Percentiles rank a stretch among this genome's conserved stretches.
Conservation (phyloP, 2,797 vertebrate species). For the Epinephelus malabaricus region DNA sequence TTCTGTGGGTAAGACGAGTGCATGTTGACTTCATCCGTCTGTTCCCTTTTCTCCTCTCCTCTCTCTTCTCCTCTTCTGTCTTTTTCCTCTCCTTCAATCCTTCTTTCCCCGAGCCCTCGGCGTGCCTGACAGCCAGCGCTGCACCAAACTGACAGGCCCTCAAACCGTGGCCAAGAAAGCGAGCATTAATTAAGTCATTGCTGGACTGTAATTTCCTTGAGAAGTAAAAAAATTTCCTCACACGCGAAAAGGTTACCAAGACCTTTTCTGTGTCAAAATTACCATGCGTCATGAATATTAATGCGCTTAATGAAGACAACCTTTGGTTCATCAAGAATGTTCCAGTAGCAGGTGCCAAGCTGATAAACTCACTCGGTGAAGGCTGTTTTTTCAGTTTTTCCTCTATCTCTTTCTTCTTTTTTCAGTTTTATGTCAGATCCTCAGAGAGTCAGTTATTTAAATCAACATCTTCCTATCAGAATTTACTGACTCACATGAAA, state of each 20-base stretch:
- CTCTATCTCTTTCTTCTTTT: slow-evolving; percentile 76
- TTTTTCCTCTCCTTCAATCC: slow-evolving; percentile 80
- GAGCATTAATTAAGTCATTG: slow-evolving; percentile 99
- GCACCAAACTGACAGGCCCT: slow-evolving; percentile 98
- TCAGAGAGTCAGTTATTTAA: slow-evolving; percentile 87
- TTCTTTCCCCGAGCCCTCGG: slow-evolving; percentile 84
- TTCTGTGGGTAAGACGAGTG: slow-evolving; percentile 73
- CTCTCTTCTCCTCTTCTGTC: slow-evolving; percentile 83
- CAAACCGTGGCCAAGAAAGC: slow-evolving; percentile 94
- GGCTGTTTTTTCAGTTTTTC: slow-evolving; percentile 74
- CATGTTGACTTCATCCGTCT: slow-evolving; percentile 81
- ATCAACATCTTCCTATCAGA: slow-evolving; percentile 84
- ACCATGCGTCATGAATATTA: slow-evolving; percentile 99
- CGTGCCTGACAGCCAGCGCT: slow-evolving; percentile 91
- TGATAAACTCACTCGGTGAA: slow-evolving; percentile 94
- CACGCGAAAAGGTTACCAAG: slow-evolving; percentile 99
- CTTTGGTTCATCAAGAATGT: slow-evolving; percentile 99
- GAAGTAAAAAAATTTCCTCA: slow-evolving; percentile 97
- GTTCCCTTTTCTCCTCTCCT: slow-evolving; percentile 68
- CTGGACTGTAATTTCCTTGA: slow-evolving; percentile 99
- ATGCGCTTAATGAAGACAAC: slow-evolving; percentile 99
- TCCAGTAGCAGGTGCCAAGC: slow-evolving; percentile 98
- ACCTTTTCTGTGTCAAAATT: slow-evolving; percentile 99
- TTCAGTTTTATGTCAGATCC: slow-evolving; percentile 84
- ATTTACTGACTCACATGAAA: slow-evolving; percentile 66